Evolutionary conservation across 2,113 vertebrate species (phyloP), one percentile per base, ranked within the genome.

Genomic region (Laticauda colubrina): DNA sequence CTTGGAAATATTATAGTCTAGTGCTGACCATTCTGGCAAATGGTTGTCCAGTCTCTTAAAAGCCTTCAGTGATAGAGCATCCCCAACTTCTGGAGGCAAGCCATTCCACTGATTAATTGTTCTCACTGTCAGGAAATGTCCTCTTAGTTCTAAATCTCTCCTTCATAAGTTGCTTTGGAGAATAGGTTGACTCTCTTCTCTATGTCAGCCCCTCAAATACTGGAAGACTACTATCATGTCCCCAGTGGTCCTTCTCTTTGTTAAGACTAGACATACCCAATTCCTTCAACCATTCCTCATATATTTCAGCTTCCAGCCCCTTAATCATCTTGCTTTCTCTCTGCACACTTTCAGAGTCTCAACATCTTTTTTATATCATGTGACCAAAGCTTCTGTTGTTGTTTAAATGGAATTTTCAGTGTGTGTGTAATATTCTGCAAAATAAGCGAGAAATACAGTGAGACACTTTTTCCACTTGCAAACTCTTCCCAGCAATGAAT

Each of bases 381-480:
- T 69, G 64, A 69, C 29, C 64, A 69, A 69, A 69, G 75, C 34
- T 81, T 21, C 75, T 81, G 75, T 23, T 81, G 75, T 81, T 81
- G 18, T 81, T 81, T 81, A 81, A 81, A 81, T 81, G 7, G 51
- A 29, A 88, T 88, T n/a, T 88, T 21, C 26, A 48, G 48, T 0
- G 0, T 51, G 0, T 51, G n/a, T 59, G 61, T 5, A 34, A 2
- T 24, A 59, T 57, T 14, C 55, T 34, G 53, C 14, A 51, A 24
- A 51, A 5, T 3, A 0, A 4, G 0, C 5, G 12, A 86, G 29
- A 1, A 1, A 34, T 24, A 21, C 0, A 2, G 5, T 43, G 86
- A 88, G 85, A 6, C 54, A 53, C 20, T 57, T 53, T 43, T 55
- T 24, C 51, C n/a, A 43, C 26, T 0, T 0, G 1, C 11, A 54